Evolutionary conservation across 2,888 invertebrate genomes (phyloP).

Genomic region (Cotesia congregata): DNA sequence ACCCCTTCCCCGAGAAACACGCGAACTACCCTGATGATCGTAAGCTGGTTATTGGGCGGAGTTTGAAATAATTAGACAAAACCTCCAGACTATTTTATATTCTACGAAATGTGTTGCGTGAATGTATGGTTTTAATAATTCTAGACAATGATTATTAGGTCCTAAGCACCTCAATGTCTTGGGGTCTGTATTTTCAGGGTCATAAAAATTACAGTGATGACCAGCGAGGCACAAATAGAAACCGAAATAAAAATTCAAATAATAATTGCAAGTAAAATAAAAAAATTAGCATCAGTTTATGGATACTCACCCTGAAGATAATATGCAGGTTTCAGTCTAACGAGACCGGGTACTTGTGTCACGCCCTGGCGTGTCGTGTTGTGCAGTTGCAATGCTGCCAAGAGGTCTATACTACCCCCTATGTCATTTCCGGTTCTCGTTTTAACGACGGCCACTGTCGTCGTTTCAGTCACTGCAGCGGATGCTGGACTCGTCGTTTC

Average conservation of each 20-base stretch:
- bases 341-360: conserved; percentile 77
- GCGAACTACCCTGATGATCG: not conserved
- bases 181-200: conserved; percentile 19
- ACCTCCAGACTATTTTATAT: conserved; percentile 7
- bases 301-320: conserved; percentile 78
- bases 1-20: not conserved
- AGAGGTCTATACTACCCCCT: conserved; percentile 78
- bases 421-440: conserved; percentile 61
- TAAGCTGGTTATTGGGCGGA: not conserved
- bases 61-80: not conserved
- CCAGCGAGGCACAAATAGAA: not conserved
- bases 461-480: conserved; percentile 43
- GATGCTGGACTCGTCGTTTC: conserved; percentile 56
- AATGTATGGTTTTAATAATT: conserved; percentile 18
- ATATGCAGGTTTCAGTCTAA: conserved; percentile 81
- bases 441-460: conserved; percentile 64
- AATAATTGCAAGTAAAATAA: conserved; percentile 13
- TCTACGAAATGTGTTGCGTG: conserved; percentile 30
- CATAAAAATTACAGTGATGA: not conserved
- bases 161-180: not conserved
- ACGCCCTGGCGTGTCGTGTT: conserved; percentile 83
- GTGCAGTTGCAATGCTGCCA: conserved; percentile 84
- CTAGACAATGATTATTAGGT: conserved; percentile 28
- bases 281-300: conserved; percentile 17
- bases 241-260: not conserved